A percentile compares a stretch with the other conserved stretches of the same genome.
phyloP scores from a whole-genome alignment of 2,113 vertebrate genomes.

The Eretmochelys imbricata region DNA sequence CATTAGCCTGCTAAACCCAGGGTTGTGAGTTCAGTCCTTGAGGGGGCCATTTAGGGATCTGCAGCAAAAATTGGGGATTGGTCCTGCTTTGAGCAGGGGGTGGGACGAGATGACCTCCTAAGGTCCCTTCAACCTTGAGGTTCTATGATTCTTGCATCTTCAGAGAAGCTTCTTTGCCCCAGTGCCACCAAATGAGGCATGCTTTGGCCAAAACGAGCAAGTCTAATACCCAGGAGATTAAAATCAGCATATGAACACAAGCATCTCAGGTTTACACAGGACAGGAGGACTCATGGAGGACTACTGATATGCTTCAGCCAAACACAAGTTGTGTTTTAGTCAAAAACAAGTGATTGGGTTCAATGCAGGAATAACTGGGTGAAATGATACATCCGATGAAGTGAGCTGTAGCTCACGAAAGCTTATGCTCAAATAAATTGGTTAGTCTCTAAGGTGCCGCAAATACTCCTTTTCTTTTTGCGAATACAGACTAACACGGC shows the following conservation, averaged over 20 bases:
- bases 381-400: not conserved
- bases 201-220: not conserved
- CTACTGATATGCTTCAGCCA: not conserved
- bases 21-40: too few relatives aligned
- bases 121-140: too few relatives aligned
- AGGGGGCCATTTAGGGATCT: too few relatives aligned
- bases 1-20: too few relatives aligned
- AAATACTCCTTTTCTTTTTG: too few relatives aligned
- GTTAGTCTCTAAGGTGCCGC: too few relatives aligned
- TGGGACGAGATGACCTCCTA: too few relatives aligned
- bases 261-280: not conserved
- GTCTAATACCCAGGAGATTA: not conserved
- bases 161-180: not conserved
- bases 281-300: not conserved
- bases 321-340: conserved; percentile 28
- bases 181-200: not conserved
- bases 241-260: not conserved
- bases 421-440: too few relatives aligned
- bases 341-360: conserved; percentile 23
- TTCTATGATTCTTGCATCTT: not conserved
- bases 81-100: too few relatives aligned
- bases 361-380: not conserved
- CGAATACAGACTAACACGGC: too few relatives aligned
- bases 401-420: too few relatives aligned
- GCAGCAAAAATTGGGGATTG: too few relatives aligned